phyloP scores from a whole-genome alignment of 2,888 invertebrate genomes.

The Nemotelus pantherinus region DNA sequence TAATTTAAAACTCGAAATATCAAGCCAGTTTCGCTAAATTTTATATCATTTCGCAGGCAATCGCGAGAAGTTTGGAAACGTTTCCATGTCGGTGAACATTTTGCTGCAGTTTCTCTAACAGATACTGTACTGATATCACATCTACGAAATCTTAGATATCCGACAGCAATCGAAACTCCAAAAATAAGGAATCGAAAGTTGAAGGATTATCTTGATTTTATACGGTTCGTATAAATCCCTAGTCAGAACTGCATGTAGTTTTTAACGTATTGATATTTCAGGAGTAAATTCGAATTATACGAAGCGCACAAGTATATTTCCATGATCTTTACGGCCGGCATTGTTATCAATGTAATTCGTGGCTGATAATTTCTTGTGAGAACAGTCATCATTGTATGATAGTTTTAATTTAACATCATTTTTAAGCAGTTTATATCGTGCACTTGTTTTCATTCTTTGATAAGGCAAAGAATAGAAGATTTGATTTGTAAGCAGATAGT shows the following conservation, averaged over 20 bases:
- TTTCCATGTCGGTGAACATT: conserved; percentile 69
- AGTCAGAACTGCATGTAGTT: not conserved
- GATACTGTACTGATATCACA: conserved; percentile 21
- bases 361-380: not conserved
- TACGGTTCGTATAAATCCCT: conserved; percentile 12
- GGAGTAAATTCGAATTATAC: conserved; percentile 18
- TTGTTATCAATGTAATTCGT: conserved; percentile 22
- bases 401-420: too few species aligned
- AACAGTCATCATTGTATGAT: too few species aligned
- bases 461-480: too few species aligned
- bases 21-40: not conserved
- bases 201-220: conserved; percentile 20
- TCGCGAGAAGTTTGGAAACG: conserved; percentile 69
- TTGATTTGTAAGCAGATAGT: too few species aligned
- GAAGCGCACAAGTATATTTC: conserved; percentile 17
- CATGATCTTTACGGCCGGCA: conserved; percentile 4
- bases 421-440: too few species aligned
- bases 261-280: not conserved
- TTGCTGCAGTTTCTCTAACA: conserved; percentile 63
- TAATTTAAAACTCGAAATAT: conserved; percentile 54
- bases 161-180: not conserved
- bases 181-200: conserved; percentile 9
- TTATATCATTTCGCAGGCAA: conserved; percentile 56
- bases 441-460: too few species aligned
- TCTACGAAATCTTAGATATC: conserved; percentile 35